phyloP scores from a whole-genome alignment of 2,888 invertebrate genomes.

The Heliconius ethilla region DNA sequence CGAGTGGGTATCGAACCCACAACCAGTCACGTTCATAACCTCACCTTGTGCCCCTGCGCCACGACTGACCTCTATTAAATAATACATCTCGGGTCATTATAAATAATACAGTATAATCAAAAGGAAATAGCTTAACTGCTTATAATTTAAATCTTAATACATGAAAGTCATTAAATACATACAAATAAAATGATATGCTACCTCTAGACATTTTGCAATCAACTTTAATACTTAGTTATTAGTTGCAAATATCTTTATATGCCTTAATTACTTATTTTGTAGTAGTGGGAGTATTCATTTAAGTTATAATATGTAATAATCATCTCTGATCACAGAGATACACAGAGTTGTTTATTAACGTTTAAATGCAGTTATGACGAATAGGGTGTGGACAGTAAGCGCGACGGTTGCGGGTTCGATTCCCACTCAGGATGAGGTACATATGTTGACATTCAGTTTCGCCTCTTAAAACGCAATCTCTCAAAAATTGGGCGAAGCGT shows the following conservation, averaged over 20 bases:
- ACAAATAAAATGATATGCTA: not conserved
- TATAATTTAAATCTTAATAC: not conserved
- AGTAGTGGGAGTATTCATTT: not conserved
- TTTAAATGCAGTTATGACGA: not conserved
- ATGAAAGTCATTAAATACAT: conserved; percentile 11
- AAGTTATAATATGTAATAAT: not conserved
- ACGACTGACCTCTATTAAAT: no score
- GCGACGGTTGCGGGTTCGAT: no score
- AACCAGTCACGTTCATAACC: no score
- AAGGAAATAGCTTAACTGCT: not conserved
- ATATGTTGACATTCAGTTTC: no score
- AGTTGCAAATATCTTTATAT: not conserved
- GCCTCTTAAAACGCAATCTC: no score
- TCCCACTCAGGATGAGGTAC: no score
- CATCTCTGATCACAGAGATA: not conserved
- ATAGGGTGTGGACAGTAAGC: no score
- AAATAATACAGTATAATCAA: not conserved
- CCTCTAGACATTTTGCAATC: not conserved
- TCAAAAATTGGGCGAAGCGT: no score
- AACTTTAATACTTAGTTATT: not conserved
- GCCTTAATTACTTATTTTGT: not conserved
- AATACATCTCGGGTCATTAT: no score
- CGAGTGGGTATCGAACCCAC: no score
- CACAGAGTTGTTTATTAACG: not conserved
- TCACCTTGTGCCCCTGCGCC: no score